Percentiles rank a stretch among this genome's conserved stretches.
These are phyloP conservation scores for Chelon labrosus DNA, from an alignment of 2,797 vertebrate genomes.

Conservation along the genomic window DNA sequence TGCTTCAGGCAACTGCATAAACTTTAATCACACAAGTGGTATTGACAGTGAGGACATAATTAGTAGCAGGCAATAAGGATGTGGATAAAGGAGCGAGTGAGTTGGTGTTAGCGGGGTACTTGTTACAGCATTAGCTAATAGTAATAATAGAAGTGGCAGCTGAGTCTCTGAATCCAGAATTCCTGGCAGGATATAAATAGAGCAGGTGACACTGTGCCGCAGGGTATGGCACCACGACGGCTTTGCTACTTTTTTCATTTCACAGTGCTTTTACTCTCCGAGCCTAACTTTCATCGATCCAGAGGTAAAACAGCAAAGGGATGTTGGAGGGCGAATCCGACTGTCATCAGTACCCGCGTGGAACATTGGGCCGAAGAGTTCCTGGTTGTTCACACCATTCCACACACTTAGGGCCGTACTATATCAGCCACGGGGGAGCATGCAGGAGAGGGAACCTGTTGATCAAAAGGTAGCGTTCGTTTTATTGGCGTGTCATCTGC, in stretches of 20 bases:
- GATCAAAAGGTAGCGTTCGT: slow-evolving; percentile 59
- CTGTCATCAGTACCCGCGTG: slow-evolving; percentile 43
- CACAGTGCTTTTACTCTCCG: slow-evolving; percentile 19
- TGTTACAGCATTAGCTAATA: slow-evolving; percentile 83
- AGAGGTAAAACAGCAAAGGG: slow-evolving; percentile 39
- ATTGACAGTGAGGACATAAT: slow-evolving; percentile 71
- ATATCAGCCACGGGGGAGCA: slow-evolving; percentile 62
- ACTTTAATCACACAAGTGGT: slow-evolving; percentile 18
- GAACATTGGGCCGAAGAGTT: slow-evolving; percentile 38
- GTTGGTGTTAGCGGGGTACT: slow-evolving; percentile 72
- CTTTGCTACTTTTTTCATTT: slow-evolving; percentile 67
- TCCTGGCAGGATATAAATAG: slow-evolving; percentile 82
- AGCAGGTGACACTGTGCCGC: slow-evolving; percentile 70
- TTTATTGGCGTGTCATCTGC: slow-evolving; percentile 23
- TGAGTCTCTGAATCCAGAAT: slow-evolving; percentile 84
- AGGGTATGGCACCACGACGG: slow-evolving; percentile 60
- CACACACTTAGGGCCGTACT: slow-evolving; percentile 67
- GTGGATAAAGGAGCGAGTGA: slow-evolving; percentile 61
- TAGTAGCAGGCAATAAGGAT: slow-evolving; percentile 61
- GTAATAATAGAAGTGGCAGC: slow-evolving; percentile 85
- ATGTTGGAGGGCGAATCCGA: slow-evolving; percentile 27
- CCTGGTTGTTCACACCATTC: slow-evolving; percentile 82
- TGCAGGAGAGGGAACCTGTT: slow-evolving; percentile 55
- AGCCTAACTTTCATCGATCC: slow-evolving; percentile 35
- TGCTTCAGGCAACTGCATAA: not conserved